Conservation (phyloP, 2,797 vertebrate species). For the Lophius americanus region DNA sequence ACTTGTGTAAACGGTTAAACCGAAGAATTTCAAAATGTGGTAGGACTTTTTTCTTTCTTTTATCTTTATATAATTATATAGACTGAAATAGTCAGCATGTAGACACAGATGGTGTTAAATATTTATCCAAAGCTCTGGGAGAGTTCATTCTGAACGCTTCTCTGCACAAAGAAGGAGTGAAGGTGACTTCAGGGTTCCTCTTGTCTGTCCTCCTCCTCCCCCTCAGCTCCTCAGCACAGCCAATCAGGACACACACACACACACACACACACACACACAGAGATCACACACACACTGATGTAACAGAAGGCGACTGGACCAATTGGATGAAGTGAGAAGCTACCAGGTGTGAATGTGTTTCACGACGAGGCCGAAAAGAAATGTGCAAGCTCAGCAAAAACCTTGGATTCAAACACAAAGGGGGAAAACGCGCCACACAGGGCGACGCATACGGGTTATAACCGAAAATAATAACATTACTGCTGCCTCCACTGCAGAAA, state of each 20-base stretch:
- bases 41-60: too few relatives aligned
- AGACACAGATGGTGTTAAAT: too few relatives aligned
- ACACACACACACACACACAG: neutral
- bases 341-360: slow-evolving; percentile 56
- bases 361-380: slow-evolving; percentile 22
- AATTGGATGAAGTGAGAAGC: slow-evolving; percentile 36
- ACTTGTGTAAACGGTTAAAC: too few relatives aligned
- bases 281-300: slow-evolving; percentile 16
- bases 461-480: slow-evolving; percentile 31
- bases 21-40: too few relatives aligned
- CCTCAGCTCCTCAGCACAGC: slow-evolving; percentile 17
- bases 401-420: slow-evolving; percentile 36
- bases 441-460: slow-evolving; percentile 9
- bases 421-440: slow-evolving; percentile 20
- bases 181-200: slow-evolving; percentile 58
- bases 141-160: slow-evolving; percentile 9
- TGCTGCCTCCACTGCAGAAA: slow-evolving; percentile 19
- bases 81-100: too few relatives aligned
- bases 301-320: slow-evolving; percentile 19
- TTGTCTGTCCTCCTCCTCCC: slow-evolving; percentile 29
- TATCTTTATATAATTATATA: too few relatives aligned
- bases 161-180: slow-evolving; percentile 39
- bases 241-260: slow-evolving; percentile 34
- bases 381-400: slow-evolving; percentile 59
- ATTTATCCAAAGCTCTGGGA: slow-evolving; percentile 45